Conservation (phyloP, 1,140 invertebrate species). For the Sminthurinus signatus region DNA sequence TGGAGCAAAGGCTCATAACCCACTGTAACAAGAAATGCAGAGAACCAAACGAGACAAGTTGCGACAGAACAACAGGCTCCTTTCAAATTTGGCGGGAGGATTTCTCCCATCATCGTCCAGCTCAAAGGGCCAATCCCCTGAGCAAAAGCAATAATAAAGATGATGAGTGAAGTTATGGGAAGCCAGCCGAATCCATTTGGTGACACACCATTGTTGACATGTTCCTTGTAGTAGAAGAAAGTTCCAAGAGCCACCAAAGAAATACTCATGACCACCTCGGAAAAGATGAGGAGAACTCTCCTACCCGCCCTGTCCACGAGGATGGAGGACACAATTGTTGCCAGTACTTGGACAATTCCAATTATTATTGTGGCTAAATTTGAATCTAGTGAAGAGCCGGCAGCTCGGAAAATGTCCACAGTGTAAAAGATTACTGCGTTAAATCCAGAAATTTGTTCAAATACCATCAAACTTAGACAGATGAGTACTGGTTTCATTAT, state of each 20-base stretch:
- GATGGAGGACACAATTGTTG: slow-evolving; percentile 50
- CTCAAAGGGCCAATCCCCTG: slow-evolving; percentile 72
- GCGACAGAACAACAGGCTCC: slow-evolving; percentile 56
- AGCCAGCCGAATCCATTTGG: slow-evolving; percentile 43
- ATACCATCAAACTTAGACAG: slow-evolving; percentile 19
- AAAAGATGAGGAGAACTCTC: slow-evolving; percentile 52
- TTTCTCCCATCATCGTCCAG: slow-evolving; percentile 74
- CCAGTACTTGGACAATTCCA: slow-evolving; percentile 59
- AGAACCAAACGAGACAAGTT: slow-evolving; percentile 65
- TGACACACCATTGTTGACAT: slow-evolving; percentile 1
- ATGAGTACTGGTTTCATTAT: slow-evolving; percentile 25
- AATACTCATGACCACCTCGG: slow-evolving; percentile 43
- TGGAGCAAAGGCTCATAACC: slow-evolving; percentile 58
- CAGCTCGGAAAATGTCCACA: slow-evolving; percentile 60
- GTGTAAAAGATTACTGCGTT: slow-evolving; percentile 83
- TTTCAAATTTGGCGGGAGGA: slow-evolving; percentile 66
- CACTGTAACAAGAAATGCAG: slow-evolving; percentile 72
- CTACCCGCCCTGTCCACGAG: slow-evolving; percentile 55
- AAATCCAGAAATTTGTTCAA: slow-evolving; percentile 54
- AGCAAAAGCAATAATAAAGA: slow-evolving; percentile 52
- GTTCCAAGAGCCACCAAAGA: slow-evolving; percentile 33
- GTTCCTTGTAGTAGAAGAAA: slow-evolving; percentile 39
- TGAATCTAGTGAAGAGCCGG: slow-evolving; percentile 54
- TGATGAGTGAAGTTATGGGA: slow-evolving; percentile 51
- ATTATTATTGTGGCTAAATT: slow-evolving; percentile 53